Conservation (phyloP, 2,888 invertebrate species). For the Caenorhabditis uteleia region DNA sequence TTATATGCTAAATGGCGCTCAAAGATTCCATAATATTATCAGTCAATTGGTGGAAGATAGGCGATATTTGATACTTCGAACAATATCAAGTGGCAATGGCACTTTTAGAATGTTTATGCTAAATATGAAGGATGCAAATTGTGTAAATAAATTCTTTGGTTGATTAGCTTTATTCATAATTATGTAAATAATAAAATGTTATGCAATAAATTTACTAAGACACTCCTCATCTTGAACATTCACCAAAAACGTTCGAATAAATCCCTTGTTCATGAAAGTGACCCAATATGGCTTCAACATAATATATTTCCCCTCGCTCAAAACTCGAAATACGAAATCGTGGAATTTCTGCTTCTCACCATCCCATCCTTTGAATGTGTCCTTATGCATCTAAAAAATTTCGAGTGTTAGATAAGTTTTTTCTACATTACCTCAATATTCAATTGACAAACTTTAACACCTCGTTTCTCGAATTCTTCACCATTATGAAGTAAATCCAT, state of each 20-base stretch:
- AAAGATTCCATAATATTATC: not conserved
- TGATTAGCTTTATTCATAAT: too few species aligned
- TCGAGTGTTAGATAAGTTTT: constrained; percentile 3
- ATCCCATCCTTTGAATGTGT: too few species aligned
- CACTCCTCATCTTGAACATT: constrained; percentile 14
- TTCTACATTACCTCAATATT: constrained; percentile 6
- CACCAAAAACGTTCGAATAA: constrained; percentile 9
- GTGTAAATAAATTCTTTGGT: not conserved
- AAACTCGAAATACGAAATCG: too few species aligned
- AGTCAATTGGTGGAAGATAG: not conserved
- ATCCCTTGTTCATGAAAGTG: not conserved
- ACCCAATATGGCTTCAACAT: too few species aligned
- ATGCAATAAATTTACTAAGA: too few species aligned
- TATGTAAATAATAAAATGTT: too few species aligned
- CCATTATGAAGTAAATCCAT: constrained; percentile 6
- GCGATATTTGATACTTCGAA: not conserved
- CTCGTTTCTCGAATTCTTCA: constrained; percentile 5
- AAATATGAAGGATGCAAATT: not conserved
- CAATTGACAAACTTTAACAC: constrained; percentile 18
- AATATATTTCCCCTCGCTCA: too few species aligned
- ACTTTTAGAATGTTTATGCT: not conserved
- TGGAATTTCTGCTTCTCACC: too few species aligned
- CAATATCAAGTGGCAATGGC: not conserved
- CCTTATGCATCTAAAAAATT: constrained; percentile 5
- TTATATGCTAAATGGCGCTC: not conserved